Percentiles rank a stretch among this genome's conserved stretches.
Evolutionary conservation across 2,113 vertebrate genomes (phyloP).

Genomic region (Vicugna pacos): DNA sequence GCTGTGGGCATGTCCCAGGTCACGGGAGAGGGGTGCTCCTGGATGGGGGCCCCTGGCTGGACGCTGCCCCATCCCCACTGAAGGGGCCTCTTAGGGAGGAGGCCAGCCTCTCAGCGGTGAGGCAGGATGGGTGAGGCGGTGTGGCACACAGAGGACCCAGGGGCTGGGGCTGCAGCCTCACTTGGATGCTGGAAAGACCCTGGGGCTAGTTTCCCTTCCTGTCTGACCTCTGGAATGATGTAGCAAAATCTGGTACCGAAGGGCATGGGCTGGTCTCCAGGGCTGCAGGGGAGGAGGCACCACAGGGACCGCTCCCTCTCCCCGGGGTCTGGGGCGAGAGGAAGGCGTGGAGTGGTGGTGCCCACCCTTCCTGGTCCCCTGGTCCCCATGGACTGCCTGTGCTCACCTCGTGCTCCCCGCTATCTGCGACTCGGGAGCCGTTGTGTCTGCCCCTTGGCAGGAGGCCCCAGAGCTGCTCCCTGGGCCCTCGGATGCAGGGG

Average conservation of each 20-base stretch:
- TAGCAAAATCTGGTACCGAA: rapidly evolving
- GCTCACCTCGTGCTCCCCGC: rapidly evolving
- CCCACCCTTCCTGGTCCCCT: rapidly evolving
- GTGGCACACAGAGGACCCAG: neutral
- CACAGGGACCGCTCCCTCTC: neutral
- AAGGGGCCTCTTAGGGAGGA: neutral
- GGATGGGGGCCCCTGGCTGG: too few species aligned
- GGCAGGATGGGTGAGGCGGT: rapidly evolving
- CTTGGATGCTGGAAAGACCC: rapidly evolving
- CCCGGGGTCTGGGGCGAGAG: neutral
- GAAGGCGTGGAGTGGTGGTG: rapidly evolving
- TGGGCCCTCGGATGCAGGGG: neutral
- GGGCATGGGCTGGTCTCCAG: rapidly evolving
- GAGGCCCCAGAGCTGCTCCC: neutral
- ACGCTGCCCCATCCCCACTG: rapidly evolving
- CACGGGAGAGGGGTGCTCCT: rapidly evolving
- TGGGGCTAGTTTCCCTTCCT: neutral
- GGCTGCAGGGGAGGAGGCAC: too few species aligned
- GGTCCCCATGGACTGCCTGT: neutral
- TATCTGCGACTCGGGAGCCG: rapidly evolving
- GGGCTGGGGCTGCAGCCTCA: neutral
- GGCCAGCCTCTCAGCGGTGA: neutral
- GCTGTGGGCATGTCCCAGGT: too few species aligned
- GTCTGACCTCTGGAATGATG: rapidly evolving
- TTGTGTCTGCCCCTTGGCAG: rapidly evolving